Base-by-base conservation (phyloP, 2,797 vertebrate genomes). In the Enteromius viviparus region DNA sequence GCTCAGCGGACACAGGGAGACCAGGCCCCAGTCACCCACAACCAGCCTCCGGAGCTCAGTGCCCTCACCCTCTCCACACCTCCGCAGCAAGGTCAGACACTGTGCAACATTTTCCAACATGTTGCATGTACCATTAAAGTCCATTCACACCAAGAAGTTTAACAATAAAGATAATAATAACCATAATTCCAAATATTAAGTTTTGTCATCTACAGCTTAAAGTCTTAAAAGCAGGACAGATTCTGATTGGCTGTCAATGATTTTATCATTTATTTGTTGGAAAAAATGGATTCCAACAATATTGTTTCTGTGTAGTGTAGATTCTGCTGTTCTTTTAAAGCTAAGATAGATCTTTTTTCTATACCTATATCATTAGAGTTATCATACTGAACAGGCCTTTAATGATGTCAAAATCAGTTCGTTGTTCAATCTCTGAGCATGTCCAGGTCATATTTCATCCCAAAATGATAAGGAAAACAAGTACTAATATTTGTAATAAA, bases 1-100 rank as follows among this genome's bases (percentile, higher is more conserved):
- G 84, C 91, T 90, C 85, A 91, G 88, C 2, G 17, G 81, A 79
- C 93, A 92, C 89, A 90, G 90, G 58, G 93, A 94, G 1, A 55
- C 87, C 81, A 86, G 91, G 80, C 88, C 92, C n/a, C 94, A 90
- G 62, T 93, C 93, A 2, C 93, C 93, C 51, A 88, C 90, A 10
- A 40, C 88, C 72, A 93, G 90, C 85, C 85, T 94, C 6, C 91
- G 90, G 86, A 93, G 82, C 80, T 92, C 89, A 1, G 90, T 86
- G 2, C 85, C 92, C 19, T 92, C 93, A 5, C 89, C 92, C 12
- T 92, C 93, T 12, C 89, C 90, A 23, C 92, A 90, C 70, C 92
- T 92, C 81, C 91, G 92, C 84, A 84, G 76, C 85, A 94, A 94
- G 88, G 95, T 95, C 82, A 90, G 91, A 37, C 17, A 11, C n/a